A percentile compares a stretch with the other conserved stretches of the same genome.
Evolutionary conservation across 2,888 invertebrate species (phyloP).

Genomic region (Eupithecia abbreviata): DNA sequence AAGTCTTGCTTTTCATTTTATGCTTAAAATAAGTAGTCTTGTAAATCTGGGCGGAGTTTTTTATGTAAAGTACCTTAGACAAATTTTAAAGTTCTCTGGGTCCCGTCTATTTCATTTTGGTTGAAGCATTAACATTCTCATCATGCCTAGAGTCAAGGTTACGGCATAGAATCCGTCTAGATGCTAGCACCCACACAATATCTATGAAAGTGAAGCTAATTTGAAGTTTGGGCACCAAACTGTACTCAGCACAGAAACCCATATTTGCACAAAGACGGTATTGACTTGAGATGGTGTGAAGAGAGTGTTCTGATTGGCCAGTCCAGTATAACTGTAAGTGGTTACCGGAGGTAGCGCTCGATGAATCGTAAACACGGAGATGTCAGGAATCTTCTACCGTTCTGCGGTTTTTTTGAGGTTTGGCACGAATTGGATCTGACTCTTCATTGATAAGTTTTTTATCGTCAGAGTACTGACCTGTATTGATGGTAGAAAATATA

Average conservation of each 20-base stretch:
- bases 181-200: neutral
- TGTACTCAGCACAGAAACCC: slow-evolving; percentile 52
- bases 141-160: neutral
- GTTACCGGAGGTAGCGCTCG: slow-evolving; percentile 39
- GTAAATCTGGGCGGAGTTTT: no score
- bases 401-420: neutral
- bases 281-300: slow-evolving; percentile 45
- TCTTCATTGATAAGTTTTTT: neutral
- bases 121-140: no score
- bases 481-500: neutral
- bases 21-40: no score
- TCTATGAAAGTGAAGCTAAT: slow-evolving; percentile 3
- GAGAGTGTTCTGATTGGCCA: slow-evolving; percentile 45
- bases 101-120: no score
- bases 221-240: slow-evolving; percentile 10
- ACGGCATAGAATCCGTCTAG: neutral
- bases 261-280: slow-evolving; percentile 52
- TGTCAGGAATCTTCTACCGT: slow-evolving; percentile 24
- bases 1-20: no score
- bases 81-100: no score
- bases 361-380: slow-evolving; percentile 40
- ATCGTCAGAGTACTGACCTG: neutral
- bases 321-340: slow-evolving; percentile 46
- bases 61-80: no score
- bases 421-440: neutral